These are phyloP conservation scores for Dallia pectoralis DNA, from an alignment of 2,797 vertebrate species.

Conservation along the genomic window DNA sequence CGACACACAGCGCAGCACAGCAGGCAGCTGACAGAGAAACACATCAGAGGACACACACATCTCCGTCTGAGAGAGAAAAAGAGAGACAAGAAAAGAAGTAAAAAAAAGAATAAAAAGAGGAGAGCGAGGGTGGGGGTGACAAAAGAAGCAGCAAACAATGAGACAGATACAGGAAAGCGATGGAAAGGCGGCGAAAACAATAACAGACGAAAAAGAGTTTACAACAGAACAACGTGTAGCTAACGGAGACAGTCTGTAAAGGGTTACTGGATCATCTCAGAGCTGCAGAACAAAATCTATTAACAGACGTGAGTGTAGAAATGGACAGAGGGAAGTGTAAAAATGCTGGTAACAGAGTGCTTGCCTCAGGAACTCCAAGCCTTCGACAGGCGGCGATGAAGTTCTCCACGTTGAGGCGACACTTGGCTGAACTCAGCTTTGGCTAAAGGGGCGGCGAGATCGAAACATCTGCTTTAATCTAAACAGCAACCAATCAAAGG, in stretches of 20 bases:
- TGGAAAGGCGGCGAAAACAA: not conserved
- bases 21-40: slow-evolving; percentile 78
- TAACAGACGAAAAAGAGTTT: not conserved
- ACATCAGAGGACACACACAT: slow-evolving; percentile 83
- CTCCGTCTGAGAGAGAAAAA: slow-evolving; percentile 68
- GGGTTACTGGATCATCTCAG: not conserved
- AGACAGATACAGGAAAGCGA: not conserved
- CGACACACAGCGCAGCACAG: slow-evolving; percentile 75
- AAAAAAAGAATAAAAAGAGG: slow-evolving; percentile 18
- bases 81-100: not conserved
- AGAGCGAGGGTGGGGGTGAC: slow-evolving; percentile 16
- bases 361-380: slow-evolving; percentile 87
- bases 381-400: slow-evolving; percentile 85
- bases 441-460: slow-evolving; percentile 68
- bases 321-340: not conserved
- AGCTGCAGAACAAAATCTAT: not conserved
- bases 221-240: not conserved
- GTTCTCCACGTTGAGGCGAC: slow-evolving; percentile 86
- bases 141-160: slow-evolving; percentile 9
- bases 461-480: not conserved
- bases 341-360: not conserved
- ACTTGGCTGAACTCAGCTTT: slow-evolving; percentile 83
- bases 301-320: not conserved
- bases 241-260: not conserved
- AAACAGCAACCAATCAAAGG: not conserved